Percentiles rank a stretch among this genome's conserved stretches.
Evolutionary conservation across 1,140 invertebrate genomes (phyloP).

Genomic region (Zophobas morio): DNA sequence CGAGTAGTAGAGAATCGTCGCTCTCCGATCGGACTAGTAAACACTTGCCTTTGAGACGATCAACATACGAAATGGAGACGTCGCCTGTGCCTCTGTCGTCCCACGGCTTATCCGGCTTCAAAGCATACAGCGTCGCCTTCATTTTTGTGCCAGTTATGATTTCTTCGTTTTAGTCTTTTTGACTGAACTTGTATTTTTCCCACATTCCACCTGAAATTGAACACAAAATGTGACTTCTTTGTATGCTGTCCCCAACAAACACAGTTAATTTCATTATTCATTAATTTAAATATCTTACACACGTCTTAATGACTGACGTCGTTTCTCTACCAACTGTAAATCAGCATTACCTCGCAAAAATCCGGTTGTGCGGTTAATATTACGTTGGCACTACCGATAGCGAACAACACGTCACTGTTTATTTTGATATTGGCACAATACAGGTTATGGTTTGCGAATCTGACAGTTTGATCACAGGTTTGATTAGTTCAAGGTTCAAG

Average conservation of each 20-base stretch:
- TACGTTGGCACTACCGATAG: too few species aligned
- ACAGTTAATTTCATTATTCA: too few species aligned
- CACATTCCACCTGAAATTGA: conserved; percentile 64
- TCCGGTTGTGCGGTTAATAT: too few species aligned
- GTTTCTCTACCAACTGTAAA: too few species aligned
- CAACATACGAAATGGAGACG: conserved; percentile 96
- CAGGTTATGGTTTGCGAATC: too few species aligned
- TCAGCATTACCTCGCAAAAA: too few species aligned
- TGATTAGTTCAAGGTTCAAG: too few species aligned
- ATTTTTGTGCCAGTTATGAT: conserved; percentile 90
- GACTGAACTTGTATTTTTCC: conserved; percentile 61
- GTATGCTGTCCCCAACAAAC: background rate
- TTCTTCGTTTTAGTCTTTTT: conserved; percentile 58
- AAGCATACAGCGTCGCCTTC: conserved; percentile 96
- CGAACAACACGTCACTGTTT: too few species aligned
- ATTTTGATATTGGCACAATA: too few species aligned
- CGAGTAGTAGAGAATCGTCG: conserved; percentile 93
- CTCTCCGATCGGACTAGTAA: conserved; percentile 95
- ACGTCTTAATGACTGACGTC: too few species aligned
- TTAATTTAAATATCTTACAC: too few species aligned
- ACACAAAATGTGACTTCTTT: background rate
- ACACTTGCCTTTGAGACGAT: conserved; percentile 94
- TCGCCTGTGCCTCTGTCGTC: conserved; percentile 98
- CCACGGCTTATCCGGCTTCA: conserved; percentile 98
- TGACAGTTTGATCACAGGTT: too few species aligned